A percentile compares a stretch with the other conserved stretches of the same genome.
Conservation (phyloP, 2,888 invertebrate species). For the Epinotia ramella region DNA sequence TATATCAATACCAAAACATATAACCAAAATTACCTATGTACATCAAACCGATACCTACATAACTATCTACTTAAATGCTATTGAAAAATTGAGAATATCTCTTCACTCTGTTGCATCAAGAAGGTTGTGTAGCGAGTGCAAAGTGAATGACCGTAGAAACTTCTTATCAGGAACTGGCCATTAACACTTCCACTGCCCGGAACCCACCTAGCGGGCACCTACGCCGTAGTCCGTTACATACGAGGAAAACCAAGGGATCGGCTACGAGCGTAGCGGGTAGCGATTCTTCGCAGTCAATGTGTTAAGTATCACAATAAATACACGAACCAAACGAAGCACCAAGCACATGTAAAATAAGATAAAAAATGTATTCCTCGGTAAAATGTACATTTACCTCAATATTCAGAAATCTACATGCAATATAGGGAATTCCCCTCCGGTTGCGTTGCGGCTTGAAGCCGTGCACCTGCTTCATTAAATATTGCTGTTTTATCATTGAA, state of each 20-base stretch:
- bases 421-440: constrained; percentile 31
- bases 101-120: no score
- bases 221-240: no score
- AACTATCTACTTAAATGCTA: no score
- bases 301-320: background rate
- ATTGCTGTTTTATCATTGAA: background rate
- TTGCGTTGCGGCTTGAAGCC: constrained; percentile 8
- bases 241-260: no score
- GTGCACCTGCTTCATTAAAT: background rate
- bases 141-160: background rate
- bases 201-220: no score
- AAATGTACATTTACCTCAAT: constrained; percentile 7
- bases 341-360: constrained; percentile 17
- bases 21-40: no score
- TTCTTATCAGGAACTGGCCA: background rate
- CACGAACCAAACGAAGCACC: constrained; percentile 8
- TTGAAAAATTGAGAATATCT: no score
- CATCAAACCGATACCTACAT: no score
- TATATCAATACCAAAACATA: no score
- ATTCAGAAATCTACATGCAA: constrained; percentile 23
- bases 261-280: no score
- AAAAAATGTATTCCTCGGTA: constrained; percentile 34
- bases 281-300: no score
- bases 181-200: no score
- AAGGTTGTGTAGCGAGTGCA: background rate